A percentile compares a stretch with the other conserved stretches of the same genome.
phyloP scores from a whole-genome alignment of 2,888 invertebrate genomes.

The Spilosoma lubricipeda region DNA sequence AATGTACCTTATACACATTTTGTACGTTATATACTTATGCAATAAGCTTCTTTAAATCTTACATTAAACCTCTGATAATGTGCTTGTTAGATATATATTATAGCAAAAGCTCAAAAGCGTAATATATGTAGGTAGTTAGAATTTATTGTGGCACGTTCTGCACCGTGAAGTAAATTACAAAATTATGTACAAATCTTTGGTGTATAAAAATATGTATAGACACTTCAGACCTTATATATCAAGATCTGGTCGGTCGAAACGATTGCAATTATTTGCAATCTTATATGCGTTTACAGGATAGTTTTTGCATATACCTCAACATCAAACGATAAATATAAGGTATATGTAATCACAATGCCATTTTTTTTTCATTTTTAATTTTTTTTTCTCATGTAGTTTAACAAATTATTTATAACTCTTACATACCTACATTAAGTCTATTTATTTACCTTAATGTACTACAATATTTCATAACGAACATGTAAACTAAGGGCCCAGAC shows the following conservation, averaged over 20 bases:
- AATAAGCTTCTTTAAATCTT: constrained; percentile 79
- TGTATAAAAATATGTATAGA: constrained; percentile 82
- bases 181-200: constrained; percentile 83
- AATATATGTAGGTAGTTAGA: constrained; percentile 65
- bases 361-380: constrained; percentile 57
- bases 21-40: constrained; percentile 73
- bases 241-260: constrained; percentile 86
- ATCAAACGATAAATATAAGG: constrained; percentile 68
- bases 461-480: constrained; percentile 84
- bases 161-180: constrained; percentile 66
- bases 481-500: constrained; percentile 86
- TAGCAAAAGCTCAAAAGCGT: constrained; percentile 82
- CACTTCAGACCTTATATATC: constrained; percentile 79
- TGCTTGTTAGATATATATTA: constrained; percentile 70
- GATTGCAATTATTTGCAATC: constrained; percentile 80
- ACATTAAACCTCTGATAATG: constrained; percentile 64
- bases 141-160: constrained; percentile 72
- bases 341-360: constrained; percentile 81
- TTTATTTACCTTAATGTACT: constrained; percentile 71
- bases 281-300: constrained; percentile 84
- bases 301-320: constrained; percentile 69
- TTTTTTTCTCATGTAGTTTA: constrained; percentile 42
- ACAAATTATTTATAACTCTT: constrained; percentile 65
- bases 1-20: constrained; percentile 74
- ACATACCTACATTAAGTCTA: constrained; percentile 77